phyloP scores from a whole-genome alignment of 2,888 invertebrate genomes.

The Catocala fraxini region DNA sequence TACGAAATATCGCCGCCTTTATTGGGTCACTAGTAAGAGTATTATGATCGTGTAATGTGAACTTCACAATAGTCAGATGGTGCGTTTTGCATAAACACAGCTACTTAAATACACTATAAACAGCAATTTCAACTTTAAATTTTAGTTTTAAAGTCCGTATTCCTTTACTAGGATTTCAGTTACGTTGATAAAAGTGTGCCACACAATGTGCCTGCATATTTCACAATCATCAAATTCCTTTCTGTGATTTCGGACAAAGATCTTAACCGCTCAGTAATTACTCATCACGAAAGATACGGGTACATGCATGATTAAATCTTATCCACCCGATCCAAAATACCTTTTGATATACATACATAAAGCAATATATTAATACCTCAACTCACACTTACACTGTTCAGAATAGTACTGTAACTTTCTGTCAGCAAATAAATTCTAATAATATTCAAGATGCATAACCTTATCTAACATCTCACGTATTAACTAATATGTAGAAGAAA shows the following conservation, averaged over 20 bases:
- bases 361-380: too few species aligned
- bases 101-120: constrained; percentile 9
- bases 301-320: constrained; percentile 11
- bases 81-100: constrained; percentile 26
- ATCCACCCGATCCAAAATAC: neutral
- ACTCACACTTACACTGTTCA: too few species aligned
- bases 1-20: constrained; percentile 64
- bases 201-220: constrained; percentile 63
- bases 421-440: neutral
- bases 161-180: constrained; percentile 22
- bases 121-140: constrained; percentile 19
- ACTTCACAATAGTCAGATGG: constrained; percentile 57
- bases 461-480: neutral
- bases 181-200: constrained; percentile 43
- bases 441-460: neutral
- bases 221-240: constrained; percentile 55
- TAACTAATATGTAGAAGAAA: constrained; percentile 16
- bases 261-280: constrained; percentile 29
- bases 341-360: neutral
- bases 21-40: constrained; percentile 71
- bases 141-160: constrained; percentile 18
- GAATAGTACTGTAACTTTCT: neutral
- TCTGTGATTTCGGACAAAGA: constrained; percentile 50
- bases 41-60: constrained; percentile 66
- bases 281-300: constrained; percentile 38